Evolutionary conservation across 1,140 invertebrate genomes (phyloP), one percentile per base, ranked within the genome.

Genomic region (Rhyacophila brunnea): DNA sequence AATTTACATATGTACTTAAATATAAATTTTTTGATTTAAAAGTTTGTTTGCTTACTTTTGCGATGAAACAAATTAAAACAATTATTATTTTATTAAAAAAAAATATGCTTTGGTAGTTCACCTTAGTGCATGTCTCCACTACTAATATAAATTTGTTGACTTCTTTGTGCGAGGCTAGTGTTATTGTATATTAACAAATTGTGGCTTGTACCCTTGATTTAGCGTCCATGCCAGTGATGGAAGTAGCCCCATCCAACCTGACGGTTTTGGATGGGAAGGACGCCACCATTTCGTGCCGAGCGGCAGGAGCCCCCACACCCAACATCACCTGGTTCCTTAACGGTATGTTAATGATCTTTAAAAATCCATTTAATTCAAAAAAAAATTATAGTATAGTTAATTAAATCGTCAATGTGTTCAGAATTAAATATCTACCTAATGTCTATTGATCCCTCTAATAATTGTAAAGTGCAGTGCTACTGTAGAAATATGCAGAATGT

Each of bases 181-280:
- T 19, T 60, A 36, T 4, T 40, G 40, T 53, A 32, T 59, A 38
- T 51, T 56, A 60, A 59, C 59, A 50, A 53, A 46, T 68, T 74
- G 74, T 78, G 75, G 73, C 73, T 77, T 76, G 52, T 49, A 36
- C 51, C 60, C 68, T 57, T 70, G 60, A 72, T 81, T 18, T 75
- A 95, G 92, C 91, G 34, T 90, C 92, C 43, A 84, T 85, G 58
- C 92, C 93, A 1, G 82, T 93, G 52, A 87, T 95, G 85, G 87
- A 91, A 73, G 79, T 77, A 18, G 80, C 86, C 35, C 95, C 95
- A 1, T 78, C 87, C 70, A 95, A 97, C 81, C 73, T 88, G 13
- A 96, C 93, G 1, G 87, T 95, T 54, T 75, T 96, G 56, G 94
- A 96, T 75, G 93, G 93, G 14, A 93, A 93, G 74, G 92, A 96